Conservation (phyloP, 1,140 invertebrate genomes). For the Odontomachus brunneus region DNA sequence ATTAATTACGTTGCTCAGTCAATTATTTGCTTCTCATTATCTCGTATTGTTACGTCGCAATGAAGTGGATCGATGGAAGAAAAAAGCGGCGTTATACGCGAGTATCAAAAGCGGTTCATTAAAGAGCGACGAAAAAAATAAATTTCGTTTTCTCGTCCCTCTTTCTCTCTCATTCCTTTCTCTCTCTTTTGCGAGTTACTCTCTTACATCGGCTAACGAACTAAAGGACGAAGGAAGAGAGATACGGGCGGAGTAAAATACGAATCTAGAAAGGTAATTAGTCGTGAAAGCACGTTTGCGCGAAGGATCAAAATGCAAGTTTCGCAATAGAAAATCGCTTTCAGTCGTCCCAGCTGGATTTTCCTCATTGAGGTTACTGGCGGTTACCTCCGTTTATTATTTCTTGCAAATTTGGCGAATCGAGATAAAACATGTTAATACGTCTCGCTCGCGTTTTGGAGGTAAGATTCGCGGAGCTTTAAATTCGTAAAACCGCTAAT, state of each 20-base stretch:
- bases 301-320: constrained; percentile 9
- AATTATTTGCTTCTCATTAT: constrained; percentile 27
- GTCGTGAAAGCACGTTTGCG: constrained; percentile 8
- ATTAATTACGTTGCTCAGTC: not conserved
- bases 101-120: constrained; percentile 26
- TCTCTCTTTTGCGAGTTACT: not conserved
- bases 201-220: constrained; percentile 17
- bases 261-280: constrained; percentile 33
- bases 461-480: not conserved
- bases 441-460: not conserved
- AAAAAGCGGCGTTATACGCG: not conserved
- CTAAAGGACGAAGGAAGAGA: constrained; percentile 10
- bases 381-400: not conserved
- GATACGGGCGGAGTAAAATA: constrained; percentile 17
- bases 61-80: not conserved
- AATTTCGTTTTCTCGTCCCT: constrained; percentile 21
- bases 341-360: constrained; percentile 17
- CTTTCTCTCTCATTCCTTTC: too few species aligned
- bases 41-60: not conserved
- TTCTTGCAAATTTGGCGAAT: constrained; percentile 10
- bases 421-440: not conserved
- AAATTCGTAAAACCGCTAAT: not conserved
- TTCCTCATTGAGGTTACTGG: constrained; percentile 10
- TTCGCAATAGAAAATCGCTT: constrained; percentile 1
- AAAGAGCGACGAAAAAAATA: constrained; percentile 15